phyloP scores from a whole-genome alignment of 2,888 invertebrate species.

The Anthophora plumipes region DNA sequence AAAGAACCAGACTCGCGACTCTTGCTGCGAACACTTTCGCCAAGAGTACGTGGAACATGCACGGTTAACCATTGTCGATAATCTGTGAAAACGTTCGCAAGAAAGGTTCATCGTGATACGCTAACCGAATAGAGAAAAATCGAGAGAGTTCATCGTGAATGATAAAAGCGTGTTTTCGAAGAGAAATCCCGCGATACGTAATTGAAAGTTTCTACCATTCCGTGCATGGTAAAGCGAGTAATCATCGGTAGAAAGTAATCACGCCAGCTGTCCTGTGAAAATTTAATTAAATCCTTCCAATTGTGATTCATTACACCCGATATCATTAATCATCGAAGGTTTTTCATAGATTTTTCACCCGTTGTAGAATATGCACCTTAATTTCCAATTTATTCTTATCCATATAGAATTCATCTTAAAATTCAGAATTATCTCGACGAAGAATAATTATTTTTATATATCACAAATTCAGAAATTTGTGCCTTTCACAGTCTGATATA shows the following conservation, averaged over 20 bases:
- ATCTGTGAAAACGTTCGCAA: constrained; percentile 13
- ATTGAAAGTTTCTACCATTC: constrained; percentile 25
- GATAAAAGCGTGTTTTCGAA: constrained; percentile 36
- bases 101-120: not conserved
- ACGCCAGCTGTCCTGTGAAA: not conserved
- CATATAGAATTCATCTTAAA: no score
- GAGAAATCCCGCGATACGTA: constrained; percentile 25
- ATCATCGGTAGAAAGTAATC: constrained; percentile 26
- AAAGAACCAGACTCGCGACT: constrained; percentile 20
- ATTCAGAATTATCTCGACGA: no score
- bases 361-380: no score
- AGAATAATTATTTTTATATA: no score
- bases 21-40: constrained; percentile 30
- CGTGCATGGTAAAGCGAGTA: not conserved
- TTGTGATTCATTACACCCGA: not conserved
- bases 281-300: constrained; percentile 7
- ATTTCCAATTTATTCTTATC: no score
- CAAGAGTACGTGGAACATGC: not conserved
- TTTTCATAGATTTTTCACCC: not conserved
- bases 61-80: constrained; percentile 3
- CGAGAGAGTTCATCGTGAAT: constrained; percentile 24
- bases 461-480: no score
- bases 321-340: not conserved
- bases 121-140: constrained; percentile 3
- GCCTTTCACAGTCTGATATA: no score